Conservation (phyloP, 2,797 vertebrate species). For the Selene dorsalis region DNA sequence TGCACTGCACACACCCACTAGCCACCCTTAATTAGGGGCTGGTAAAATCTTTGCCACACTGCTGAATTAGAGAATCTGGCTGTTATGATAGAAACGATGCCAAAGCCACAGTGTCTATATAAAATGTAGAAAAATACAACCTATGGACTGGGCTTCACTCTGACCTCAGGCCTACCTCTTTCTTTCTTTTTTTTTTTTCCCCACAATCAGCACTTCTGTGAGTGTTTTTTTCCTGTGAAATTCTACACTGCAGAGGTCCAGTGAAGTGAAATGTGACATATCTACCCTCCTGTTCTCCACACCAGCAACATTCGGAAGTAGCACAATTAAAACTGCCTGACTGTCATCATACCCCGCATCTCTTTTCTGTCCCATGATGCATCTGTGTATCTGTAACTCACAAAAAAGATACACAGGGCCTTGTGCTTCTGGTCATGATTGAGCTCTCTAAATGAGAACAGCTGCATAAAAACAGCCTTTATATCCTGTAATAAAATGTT, state of each 20-base stretch:
- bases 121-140: conserved; percentile 72
- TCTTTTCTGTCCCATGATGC: not conserved
- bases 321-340: not conserved
- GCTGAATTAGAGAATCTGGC: conserved; percentile 77
- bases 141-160: conserved; percentile 53
- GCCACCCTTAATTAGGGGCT: conserved; percentile 43
- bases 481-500: not conserved
- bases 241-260: conserved; percentile 4
- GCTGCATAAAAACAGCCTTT: not conserved
- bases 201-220: conserved; percentile 44
- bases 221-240: conserved; percentile 26
- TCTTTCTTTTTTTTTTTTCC: conserved; percentile 5
- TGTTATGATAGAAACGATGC: conserved; percentile 76
- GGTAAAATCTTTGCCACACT: conserved; percentile 62
- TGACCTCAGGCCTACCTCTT: conserved; percentile 30
- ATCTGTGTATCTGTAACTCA: not conserved
- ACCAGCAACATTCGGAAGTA: not conserved
- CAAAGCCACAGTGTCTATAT: conserved; percentile 75
- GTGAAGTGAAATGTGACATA: conserved; percentile 3
- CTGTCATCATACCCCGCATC: not conserved
- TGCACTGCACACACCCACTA: conserved; percentile 26
- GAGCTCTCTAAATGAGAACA: not conserved
- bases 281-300: not conserved
- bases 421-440: not conserved
- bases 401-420: not conserved